Evolutionary conservation across 1,140 invertebrate genomes (phyloP).

Genomic region (Camponotus floridanus): DNA sequence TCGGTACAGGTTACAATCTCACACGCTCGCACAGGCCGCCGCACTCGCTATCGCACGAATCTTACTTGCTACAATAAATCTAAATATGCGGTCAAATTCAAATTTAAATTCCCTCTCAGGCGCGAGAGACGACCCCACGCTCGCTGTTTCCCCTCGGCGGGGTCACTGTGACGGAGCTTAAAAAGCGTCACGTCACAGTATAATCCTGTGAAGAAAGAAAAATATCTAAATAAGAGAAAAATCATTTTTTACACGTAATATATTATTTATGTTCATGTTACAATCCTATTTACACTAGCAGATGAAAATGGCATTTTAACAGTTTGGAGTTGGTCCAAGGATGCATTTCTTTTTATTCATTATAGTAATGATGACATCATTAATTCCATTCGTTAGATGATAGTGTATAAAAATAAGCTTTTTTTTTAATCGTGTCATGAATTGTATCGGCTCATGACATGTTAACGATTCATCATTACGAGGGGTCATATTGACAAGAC

Average conservation of each 20-base stretch:
- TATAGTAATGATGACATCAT: conserved; percentile 52
- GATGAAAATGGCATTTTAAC: conserved; percentile 66
- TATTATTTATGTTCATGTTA: conserved; percentile 43
- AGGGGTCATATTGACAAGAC: background rate
- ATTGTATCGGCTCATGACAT: background rate
- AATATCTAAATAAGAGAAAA: conserved; percentile 22
- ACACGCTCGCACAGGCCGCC: too few relatives aligned
- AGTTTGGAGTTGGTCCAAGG: conserved; percentile 70
- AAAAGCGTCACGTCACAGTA: too few relatives aligned
- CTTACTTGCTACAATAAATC: too few relatives aligned
- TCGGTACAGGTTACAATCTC: too few relatives aligned
- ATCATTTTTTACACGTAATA: conserved; percentile 43
- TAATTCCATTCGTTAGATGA: background rate
- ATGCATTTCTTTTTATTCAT: conserved; percentile 64
- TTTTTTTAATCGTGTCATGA: background rate
- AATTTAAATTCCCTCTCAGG: too few relatives aligned
- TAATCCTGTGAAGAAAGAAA: background rate
- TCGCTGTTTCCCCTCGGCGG: too few relatives aligned
- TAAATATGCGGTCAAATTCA: too few relatives aligned
- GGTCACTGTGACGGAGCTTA: too few relatives aligned
- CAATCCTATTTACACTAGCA: conserved; percentile 64
- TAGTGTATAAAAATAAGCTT: conserved; percentile 13
- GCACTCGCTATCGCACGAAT: too few relatives aligned
- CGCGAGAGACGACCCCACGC: too few relatives aligned
- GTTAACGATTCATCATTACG: conserved; percentile 17